phyloP scores from a whole-genome alignment of 2,113 vertebrate species.

The Tympanuchus pallidicinctus region DNA sequence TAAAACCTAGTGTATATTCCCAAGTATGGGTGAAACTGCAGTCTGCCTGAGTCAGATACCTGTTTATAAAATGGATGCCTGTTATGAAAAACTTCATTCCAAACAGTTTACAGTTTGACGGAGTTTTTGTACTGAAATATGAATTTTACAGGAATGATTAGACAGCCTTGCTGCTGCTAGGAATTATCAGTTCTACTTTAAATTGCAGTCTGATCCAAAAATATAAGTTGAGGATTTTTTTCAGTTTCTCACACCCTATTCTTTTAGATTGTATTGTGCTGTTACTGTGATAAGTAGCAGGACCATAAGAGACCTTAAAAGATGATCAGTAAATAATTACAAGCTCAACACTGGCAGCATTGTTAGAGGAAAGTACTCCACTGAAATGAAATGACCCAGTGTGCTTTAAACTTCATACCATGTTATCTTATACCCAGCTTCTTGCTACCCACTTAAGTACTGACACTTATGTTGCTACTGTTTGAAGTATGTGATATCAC shows the following conservation, averaged over 20 bases:
- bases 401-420: not conserved
- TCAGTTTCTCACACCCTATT: not conserved
- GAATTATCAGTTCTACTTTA: not conserved
- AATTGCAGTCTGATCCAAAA: not conserved
- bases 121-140: not conserved
- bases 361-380: not conserved
- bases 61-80: not conserved
- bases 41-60: not conserved
- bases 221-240: not conserved
- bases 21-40: not conserved
- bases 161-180: not conserved
- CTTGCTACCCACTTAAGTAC: rapidly evolving
- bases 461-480: not conserved
- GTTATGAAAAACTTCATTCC: not conserved
- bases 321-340: not conserved
- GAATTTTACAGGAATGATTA: not conserved
- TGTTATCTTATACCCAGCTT: not conserved
- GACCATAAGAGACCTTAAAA: not conserved
- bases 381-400: not conserved
- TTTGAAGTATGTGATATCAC: not conserved
- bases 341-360: not conserved
- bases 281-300: not conserved
- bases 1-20: not conserved
- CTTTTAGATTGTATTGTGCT: not conserved
- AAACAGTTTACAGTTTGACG: not conserved